Evolutionary conservation across 1,140 invertebrate species (phyloP).

Genomic region (Plutomurus gul): DNA sequence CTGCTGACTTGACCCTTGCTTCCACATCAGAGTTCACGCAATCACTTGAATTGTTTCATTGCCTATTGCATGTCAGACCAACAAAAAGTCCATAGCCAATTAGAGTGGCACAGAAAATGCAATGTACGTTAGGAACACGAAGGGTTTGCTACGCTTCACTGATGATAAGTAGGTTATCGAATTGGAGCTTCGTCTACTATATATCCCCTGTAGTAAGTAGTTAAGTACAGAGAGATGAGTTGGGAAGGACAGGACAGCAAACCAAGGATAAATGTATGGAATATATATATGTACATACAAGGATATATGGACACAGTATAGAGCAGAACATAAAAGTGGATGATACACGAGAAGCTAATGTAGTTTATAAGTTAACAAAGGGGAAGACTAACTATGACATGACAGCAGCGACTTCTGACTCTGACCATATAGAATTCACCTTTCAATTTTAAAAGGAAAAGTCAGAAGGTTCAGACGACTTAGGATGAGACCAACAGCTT

Average conservation of each 20-base stretch:
- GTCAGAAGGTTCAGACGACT: not conserved
- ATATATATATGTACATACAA: too few species aligned
- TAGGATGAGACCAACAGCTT: not conserved
- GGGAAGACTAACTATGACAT: too few species aligned
- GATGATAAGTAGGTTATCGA: slow-evolving; percentile 44
- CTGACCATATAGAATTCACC: not conserved
- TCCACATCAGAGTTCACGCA: not conserved
- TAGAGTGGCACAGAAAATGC: not conserved
- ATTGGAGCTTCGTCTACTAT: not conserved
- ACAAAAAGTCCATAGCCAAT: not conserved
- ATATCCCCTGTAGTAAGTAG: not conserved
- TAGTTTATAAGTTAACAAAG: too few species aligned
- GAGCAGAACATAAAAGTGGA: not conserved
- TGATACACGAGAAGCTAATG: not conserved
- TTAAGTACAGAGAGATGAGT: too few species aligned
- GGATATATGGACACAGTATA: too few species aligned
- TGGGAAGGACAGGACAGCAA: not conserved
- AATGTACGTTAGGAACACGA: not conserved
- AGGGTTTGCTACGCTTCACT: not conserved
- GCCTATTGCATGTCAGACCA: too few species aligned
- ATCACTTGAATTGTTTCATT: not conserved
- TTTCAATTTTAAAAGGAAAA: not conserved
- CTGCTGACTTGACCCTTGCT: not conserved
- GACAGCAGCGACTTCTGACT: not conserved
- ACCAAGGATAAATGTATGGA: not conserved